Evolutionary conservation across 2,888 invertebrate genomes (phyloP).

Genomic region (Cephus nigrinus): DNA sequence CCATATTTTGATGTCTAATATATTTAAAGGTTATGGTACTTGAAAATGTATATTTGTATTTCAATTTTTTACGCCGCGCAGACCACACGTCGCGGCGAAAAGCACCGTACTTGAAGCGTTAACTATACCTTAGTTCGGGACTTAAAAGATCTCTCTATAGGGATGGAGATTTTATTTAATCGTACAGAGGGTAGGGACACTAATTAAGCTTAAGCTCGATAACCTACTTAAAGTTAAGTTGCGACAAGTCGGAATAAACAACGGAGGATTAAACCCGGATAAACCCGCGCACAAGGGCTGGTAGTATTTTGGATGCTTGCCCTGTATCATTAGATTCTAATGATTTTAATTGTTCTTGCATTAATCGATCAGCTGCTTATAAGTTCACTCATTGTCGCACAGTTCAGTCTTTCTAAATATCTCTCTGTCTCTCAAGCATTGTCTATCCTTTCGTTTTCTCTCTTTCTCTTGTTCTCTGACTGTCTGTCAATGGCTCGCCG

Average conservation of each 20-base stretch:
- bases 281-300: not conserved
- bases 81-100: too few species aligned
- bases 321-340: not conserved
- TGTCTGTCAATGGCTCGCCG: not conserved
- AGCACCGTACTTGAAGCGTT: too few species aligned
- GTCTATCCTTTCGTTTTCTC: not conserved
- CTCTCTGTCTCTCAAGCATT: not conserved
- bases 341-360: not conserved
- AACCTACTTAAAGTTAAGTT: not conserved
- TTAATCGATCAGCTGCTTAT: not conserved
- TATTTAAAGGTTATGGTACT: too few species aligned
- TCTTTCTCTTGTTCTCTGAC: not conserved
- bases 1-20: too few species aligned
- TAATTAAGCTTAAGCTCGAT: not conserved
- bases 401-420: not conserved
- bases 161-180: not conserved
- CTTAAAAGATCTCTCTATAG: not conserved
- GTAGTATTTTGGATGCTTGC: not conserved
- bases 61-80: too few species aligned
- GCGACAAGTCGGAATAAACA: not conserved
- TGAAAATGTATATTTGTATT: too few species aligned
- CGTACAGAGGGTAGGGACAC: not conserved
- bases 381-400: not conserved
- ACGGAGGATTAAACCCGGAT: not conserved
- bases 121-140: not conserved